Evolutionary conservation across 92 coral and sea anemone species (phyloP).

Genomic region (Porites rus): DNA sequence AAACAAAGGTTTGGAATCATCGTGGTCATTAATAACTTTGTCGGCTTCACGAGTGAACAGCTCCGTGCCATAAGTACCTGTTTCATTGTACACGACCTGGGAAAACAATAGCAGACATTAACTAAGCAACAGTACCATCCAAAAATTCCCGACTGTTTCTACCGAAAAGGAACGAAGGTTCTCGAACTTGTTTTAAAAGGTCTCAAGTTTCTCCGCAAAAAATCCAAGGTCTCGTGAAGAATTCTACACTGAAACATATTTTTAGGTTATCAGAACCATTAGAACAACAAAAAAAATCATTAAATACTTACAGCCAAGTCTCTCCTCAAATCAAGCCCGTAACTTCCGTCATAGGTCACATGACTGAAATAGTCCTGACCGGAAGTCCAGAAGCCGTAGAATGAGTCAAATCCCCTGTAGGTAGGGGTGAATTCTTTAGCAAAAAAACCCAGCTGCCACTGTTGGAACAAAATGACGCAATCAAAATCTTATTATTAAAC

Average conservation of each 20-base stretch:
- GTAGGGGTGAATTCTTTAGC: slow-evolving; percentile 97
- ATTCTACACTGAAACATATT: too few species aligned
- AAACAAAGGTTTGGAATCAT: slow-evolving; percentile 83
- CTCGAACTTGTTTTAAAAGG: background rate
- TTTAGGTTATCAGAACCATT: too few species aligned
- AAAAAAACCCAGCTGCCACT: slow-evolving; percentile 99
- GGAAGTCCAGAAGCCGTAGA: slow-evolving; percentile 97
- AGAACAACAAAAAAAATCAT: background rate
- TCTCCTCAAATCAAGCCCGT: slow-evolving; percentile 93
- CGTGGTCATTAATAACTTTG: slow-evolving; percentile 79
- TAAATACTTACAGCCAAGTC: slow-evolving; percentile 78
- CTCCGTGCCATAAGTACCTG: slow-evolving; percentile 94
- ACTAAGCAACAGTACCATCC: background rate
- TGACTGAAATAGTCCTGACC: slow-evolving; percentile 95
- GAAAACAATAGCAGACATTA: background rate
- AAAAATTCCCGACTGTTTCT: background rate
- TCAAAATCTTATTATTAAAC: background rate
- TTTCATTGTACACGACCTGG: slow-evolving; percentile 95
- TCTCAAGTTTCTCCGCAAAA: background rate
- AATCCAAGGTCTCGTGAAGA: too few species aligned
- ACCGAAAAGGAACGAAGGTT: background rate
- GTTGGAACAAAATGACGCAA: background rate
- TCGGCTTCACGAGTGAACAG: slow-evolving; percentile 94
- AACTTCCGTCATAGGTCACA: slow-evolving; percentile 94
- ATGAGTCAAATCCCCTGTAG: slow-evolving; percentile 96